Evolutionary conservation across 2,113 vertebrate genomes (phyloP), one percentile per base, ranked within the genome.

Genomic region (Butastur rufipennis): DNA sequence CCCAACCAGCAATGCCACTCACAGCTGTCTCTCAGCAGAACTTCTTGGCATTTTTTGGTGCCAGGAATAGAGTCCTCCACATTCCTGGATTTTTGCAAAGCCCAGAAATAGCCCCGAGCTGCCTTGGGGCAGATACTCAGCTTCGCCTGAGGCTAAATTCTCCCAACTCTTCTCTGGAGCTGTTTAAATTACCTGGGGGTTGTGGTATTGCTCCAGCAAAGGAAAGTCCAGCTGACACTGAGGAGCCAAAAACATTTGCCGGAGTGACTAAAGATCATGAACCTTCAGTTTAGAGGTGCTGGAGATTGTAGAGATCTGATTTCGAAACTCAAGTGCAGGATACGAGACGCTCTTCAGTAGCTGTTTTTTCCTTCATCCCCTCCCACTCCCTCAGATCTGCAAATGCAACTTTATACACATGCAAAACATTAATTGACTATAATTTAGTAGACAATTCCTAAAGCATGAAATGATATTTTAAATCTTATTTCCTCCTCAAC

Each of bases 11-110:
- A 88, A 73, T 94, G 88, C 78, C 86, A 89, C 88, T 58, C 59
- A 82, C 99, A 99, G 98, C 98, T 99, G 99, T 98, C 97, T 91
- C 73, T 40, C 88, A 34, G 74, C 74, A 93, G 97, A 88, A 97
- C 86, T 55, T 97, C 96, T 96, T 96, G 89, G 95, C 98, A 98
- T 98, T 97, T 98, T 96, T 95, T 92, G 47, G 63, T 78, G 84
- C 98, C 94, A 92, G 84, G 97, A 98, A 99, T 99, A 98, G 98
- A 94, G 86, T 87, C 80, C 85, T 94, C 85, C 36, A 88, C 97
- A 98, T 98, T 98, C 98, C 87, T 94, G 92, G 90, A 94, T 95
- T 95, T 96, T 95, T 90, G 66, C 92, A 61, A 86, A 88, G 86
- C 50, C 91, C 86, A 95, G 90, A 97, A 96, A 96, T 97, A 97